Evolutionary conservation across 2,888 invertebrate species (phyloP).

Genomic region (Neoitamus cyanurus): DNA sequence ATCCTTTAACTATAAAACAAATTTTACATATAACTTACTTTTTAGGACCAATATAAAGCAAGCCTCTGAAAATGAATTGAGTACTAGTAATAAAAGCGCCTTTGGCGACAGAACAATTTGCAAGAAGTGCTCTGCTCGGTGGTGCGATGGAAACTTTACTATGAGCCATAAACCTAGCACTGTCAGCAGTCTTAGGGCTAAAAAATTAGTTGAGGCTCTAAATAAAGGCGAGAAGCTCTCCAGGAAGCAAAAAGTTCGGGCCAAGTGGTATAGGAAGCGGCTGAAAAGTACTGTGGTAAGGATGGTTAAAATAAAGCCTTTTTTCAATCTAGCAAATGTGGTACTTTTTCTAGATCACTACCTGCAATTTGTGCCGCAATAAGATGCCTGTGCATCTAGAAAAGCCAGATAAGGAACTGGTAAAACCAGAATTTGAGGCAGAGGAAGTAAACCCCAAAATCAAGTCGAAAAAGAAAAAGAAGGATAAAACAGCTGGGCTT

Average conservation of each 20-base stretch:
- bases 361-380: constrained; percentile 47
- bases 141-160: constrained; percentile 49
- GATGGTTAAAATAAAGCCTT: neutral
- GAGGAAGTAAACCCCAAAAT: neutral
- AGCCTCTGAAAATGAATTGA: neutral
- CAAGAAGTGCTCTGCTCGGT: constrained; percentile 50
- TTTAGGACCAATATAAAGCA: neutral
- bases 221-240: constrained; percentile 13
- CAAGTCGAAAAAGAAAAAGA: constrained; percentile 60
- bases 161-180: constrained; percentile 26
- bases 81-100: constrained; percentile 12
- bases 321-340: too few relatives aligned
- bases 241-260: constrained; percentile 39
- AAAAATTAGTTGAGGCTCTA: constrained; percentile 19
- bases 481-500: constrained; percentile 66
- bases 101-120: constrained; percentile 48
- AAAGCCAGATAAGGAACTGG: constrained; percentile 3
- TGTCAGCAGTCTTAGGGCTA: neutral
- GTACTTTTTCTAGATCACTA: constrained; percentile 45
- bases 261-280: constrained; percentile 46
- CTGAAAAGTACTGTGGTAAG: constrained; percentile 13
- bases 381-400: constrained; percentile 47
- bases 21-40: neutral
- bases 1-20: neutral
- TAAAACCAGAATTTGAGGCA: neutral